Conservation (phyloP, 2,797 vertebrate genomes). For the Rhabdophis nuchalis region DNA sequence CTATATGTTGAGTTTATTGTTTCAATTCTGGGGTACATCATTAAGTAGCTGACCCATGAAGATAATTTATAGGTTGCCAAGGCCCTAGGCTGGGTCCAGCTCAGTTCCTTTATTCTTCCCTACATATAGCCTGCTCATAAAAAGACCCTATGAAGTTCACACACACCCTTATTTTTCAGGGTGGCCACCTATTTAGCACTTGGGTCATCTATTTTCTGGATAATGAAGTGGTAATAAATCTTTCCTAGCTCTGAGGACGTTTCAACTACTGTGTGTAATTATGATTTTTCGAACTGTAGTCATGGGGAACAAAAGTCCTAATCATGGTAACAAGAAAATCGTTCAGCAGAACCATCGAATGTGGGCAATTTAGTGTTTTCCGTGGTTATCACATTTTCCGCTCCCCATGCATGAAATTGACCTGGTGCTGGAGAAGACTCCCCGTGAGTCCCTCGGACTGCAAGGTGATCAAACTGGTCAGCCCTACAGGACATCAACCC, state of each 20-base stretch:
- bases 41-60: neutral
- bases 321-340: slow-evolving; percentile 59
- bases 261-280: slow-evolving; percentile 58
- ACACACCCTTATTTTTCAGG: slow-evolving; percentile 7
- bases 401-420: slow-evolving; percentile 28
- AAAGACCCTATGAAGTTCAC: neutral
- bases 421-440: too few species aligned
- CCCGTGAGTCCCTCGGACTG: too few species aligned
- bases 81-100: neutral
- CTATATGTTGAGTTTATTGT: neutral
- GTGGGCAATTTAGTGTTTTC: slow-evolving; percentile 52
- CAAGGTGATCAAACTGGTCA: too few species aligned
- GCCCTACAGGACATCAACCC: too few species aligned
- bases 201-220: slow-evolving; percentile 38
- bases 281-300: slow-evolving; percentile 53
- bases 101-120: neutral
- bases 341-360: slow-evolving; percentile 49
- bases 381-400: slow-evolving; percentile 55
- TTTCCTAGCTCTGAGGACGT: slow-evolving; percentile 47
- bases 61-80: neutral
- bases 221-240: slow-evolving; percentile 54
- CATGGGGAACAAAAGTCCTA: slow-evolving; percentile 41
- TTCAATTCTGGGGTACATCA: neutral
- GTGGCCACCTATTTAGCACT: slow-evolving; percentile 25
- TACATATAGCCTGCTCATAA: neutral